Evolutionary conservation across 2,113 vertebrate genomes (phyloP).

Genomic region (Psilopsiagon aurifrons): DNA sequence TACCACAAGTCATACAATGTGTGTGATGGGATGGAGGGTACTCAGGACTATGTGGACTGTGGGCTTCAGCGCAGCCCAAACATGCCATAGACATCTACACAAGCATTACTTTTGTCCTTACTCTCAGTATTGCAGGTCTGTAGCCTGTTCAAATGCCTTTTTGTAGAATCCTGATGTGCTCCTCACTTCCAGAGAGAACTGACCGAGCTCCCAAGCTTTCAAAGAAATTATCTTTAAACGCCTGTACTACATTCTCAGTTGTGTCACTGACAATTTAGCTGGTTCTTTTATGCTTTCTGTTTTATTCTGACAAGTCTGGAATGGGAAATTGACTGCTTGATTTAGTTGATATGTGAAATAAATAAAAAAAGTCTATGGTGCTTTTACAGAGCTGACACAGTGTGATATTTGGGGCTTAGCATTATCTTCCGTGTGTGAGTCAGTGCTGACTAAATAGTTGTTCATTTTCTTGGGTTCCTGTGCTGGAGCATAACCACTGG

Average conservation of each 20-base stretch:
- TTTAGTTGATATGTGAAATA: neutral
- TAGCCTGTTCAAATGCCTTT: neutral
- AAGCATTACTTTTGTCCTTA: neutral
- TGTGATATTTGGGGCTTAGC: neutral
- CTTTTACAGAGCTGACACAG: neutral
- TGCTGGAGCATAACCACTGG: neutral
- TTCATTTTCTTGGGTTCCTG: neutral
- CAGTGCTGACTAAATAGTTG: neutral
- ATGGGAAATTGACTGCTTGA: neutral
- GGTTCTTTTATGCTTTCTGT: neutral
- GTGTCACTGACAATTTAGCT: neutral
- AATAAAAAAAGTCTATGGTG: neutral
- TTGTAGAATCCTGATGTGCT: neutral
- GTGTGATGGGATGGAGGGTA: neutral
- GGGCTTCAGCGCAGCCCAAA: neutral
- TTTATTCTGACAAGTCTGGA: neutral
- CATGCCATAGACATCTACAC: neutral
- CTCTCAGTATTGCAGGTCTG: neutral
- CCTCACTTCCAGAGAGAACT: neutral
- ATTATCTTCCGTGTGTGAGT: neutral
- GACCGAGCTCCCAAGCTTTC: neutral
- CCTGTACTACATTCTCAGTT: neutral
- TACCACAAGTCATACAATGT: rapidly evolving
- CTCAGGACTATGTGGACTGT: neutral
- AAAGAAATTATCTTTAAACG: neutral